Percentiles rank a stretch among this genome's conserved stretches.
Conservation (phyloP, 2,888 invertebrate genomes). For the Agrotis segetum region DNA sequence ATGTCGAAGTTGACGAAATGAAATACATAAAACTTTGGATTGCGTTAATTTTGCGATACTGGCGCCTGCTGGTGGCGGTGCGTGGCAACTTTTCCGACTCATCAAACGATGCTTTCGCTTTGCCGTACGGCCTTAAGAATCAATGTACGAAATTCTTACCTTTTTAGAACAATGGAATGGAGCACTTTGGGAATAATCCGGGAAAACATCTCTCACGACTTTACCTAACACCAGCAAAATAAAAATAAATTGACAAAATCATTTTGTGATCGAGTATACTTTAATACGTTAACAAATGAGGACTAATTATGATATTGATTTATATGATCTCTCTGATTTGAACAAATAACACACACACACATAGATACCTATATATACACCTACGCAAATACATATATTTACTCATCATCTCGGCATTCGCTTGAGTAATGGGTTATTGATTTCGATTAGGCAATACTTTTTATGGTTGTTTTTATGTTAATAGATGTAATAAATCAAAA, state of each 20-base stretch:
- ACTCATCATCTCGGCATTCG: slow-evolving; percentile 50
- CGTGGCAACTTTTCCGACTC: no score
- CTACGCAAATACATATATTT: slow-evolving; percentile 62
- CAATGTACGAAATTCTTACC: no score
- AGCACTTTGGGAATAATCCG: no score
- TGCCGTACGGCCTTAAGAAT: no score
- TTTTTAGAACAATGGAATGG: no score
- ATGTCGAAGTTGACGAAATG: no score
- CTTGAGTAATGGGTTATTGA: slow-evolving; percentile 61
- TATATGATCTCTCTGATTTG: slow-evolving; percentile 46
- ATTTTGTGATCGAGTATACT: slow-evolving; percentile 23
- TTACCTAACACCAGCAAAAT: slow-evolving; percentile 36
- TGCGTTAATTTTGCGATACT: no score
- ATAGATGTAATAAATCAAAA: slow-evolving; percentile 57
- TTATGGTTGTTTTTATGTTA: slow-evolving; percentile 57
- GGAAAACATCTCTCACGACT: neutral
- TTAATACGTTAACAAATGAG: slow-evolving; percentile 41
- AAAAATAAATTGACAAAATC: slow-evolving; percentile 1
- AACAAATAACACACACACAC: slow-evolving; percentile 47
- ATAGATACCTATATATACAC: slow-evolving; percentile 28
- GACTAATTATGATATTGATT: slow-evolving; percentile 58
- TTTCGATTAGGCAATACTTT: slow-evolving; percentile 61
- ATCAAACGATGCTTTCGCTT: no score
- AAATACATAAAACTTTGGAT: no score
- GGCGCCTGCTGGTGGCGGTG: no score